Conservation (phyloP, 1,140 invertebrate species). For the Leptinotarsa undecemlineata region DNA sequence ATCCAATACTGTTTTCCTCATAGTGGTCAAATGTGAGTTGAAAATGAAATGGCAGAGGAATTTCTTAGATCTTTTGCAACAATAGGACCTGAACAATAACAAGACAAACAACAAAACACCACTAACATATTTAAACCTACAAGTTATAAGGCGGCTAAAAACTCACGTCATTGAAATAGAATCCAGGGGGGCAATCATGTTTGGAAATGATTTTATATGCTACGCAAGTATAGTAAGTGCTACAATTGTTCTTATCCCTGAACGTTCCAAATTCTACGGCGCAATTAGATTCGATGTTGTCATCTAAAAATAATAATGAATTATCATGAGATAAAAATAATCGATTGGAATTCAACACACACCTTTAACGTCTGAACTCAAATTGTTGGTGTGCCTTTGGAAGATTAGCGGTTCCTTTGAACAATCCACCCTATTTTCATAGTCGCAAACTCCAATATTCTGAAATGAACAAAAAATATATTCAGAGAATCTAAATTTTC, state of each 20-base stretch:
- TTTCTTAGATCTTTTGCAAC: too few species aligned
- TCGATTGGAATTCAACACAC: too few species aligned
- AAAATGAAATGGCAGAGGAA: too few species aligned
- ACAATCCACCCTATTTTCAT: conserved; percentile 62
- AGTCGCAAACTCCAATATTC: conserved; percentile 65
- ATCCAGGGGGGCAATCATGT: conserved; percentile 35
- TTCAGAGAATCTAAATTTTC: too few species aligned
- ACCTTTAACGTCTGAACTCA: not conserved
- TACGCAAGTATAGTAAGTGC: conserved; percentile 33
- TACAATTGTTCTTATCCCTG: conserved; percentile 28
- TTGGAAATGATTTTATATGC: conserved; percentile 34
- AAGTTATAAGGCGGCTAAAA: not conserved
- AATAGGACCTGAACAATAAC: too few species aligned
- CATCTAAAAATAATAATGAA: too few species aligned
- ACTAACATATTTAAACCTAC: not conserved
- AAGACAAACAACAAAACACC: too few species aligned
- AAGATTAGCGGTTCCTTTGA: conserved; percentile 37
- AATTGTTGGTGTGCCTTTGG: not conserved
- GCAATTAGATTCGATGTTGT: conserved; percentile 14
- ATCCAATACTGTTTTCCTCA: too few species aligned
- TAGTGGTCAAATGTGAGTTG: too few species aligned
- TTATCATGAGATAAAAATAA: too few species aligned
- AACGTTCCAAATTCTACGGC: conserved; percentile 30
- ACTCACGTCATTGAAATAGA: conserved; percentile 38
- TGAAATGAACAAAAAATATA: conserved; percentile 50